Evolutionary conservation across 2,113 vertebrate genomes (phyloP).

Genomic region (Tetrax tetrax): DNA sequence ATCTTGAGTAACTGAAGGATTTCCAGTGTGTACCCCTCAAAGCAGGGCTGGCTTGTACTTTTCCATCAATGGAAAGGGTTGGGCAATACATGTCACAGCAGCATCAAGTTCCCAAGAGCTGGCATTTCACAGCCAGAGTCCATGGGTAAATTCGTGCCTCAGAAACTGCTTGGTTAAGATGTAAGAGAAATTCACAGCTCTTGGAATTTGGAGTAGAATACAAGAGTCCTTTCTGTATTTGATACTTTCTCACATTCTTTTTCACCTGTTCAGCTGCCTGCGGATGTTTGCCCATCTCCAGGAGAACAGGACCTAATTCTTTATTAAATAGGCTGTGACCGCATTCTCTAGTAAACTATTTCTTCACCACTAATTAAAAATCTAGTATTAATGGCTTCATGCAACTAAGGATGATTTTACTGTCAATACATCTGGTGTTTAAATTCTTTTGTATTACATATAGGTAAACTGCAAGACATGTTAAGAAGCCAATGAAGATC

Average conservation of each 20-base stretch:
- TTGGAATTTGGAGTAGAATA: neutral
- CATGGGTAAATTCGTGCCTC: accelerated
- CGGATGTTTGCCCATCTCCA: neutral
- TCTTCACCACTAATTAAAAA: neutral
- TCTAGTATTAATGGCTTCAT: neutral
- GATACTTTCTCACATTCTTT: neutral
- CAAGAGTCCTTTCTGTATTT: neutral
- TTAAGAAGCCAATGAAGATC: neutral
- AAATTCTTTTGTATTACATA: neutral
- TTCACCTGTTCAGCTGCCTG: neutral
- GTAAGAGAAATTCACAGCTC: neutral
- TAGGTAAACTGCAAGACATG: neutral
- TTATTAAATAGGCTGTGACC: neutral
- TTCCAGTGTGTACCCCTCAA: neutral
- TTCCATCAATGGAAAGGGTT: neutral
- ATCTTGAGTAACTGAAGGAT: neutral
- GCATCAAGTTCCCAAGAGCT: neutral
- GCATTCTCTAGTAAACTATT: neutral
- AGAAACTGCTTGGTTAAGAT: neutral
- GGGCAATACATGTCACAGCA: neutral
- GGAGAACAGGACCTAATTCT: neutral
- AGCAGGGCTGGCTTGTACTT: neutral
- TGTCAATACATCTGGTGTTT: neutral
- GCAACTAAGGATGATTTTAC: neutral
- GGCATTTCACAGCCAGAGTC: neutral